A percentile compares a stretch with the other conserved stretches of the same genome.
These are phyloP conservation scores for Hepsetus odoe DNA, from an alignment of 2,113 vertebrate species.

Conservation along the genomic window DNA sequence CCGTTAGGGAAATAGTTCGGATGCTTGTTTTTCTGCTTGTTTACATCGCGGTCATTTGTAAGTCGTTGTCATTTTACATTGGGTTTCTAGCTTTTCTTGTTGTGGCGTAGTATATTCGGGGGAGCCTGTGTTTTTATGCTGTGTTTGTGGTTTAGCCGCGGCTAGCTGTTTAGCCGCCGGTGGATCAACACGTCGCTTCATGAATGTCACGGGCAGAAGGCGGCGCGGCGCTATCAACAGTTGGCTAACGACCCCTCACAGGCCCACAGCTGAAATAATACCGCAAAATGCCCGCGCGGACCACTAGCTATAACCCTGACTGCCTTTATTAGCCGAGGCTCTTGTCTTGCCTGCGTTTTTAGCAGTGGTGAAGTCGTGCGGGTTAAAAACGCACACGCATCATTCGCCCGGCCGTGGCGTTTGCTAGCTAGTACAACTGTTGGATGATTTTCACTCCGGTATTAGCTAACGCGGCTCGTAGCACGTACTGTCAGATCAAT, in stretches of 20 bases:
- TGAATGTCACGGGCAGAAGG: conserved; percentile 40
- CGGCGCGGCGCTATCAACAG: conserved; percentile 49
- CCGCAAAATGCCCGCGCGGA: background rate
- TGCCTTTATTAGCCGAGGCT: background rate
- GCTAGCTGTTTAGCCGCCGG: conserved; percentile 22
- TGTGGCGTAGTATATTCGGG: background rate
- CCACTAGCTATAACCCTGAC: background rate
- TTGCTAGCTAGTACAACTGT: background rate
- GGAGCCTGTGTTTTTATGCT: background rate
- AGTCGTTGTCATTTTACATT: background rate
- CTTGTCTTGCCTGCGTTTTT: background rate
- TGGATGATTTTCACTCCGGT: background rate
- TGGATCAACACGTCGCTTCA: conserved; percentile 56
- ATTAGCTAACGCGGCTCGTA: background rate
- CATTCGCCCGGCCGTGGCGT: background rate
- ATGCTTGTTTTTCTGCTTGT: conserved; percentile 34
- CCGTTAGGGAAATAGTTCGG: conserved; percentile 70
- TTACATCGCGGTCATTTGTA: background rate
- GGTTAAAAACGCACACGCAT: background rate
- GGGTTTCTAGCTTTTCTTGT: background rate
- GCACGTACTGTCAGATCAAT: background rate
- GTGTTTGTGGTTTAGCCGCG: no score
- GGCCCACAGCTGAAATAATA: background rate
- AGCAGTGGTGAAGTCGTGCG: background rate
- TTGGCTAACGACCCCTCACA: conserved; percentile 42